A percentile compares a stretch with the other conserved stretches of the same genome.
Evolutionary conservation across 2,888 invertebrate genomes (phyloP).

Genomic region (Sinopyrophorus schimmeli): DNA sequence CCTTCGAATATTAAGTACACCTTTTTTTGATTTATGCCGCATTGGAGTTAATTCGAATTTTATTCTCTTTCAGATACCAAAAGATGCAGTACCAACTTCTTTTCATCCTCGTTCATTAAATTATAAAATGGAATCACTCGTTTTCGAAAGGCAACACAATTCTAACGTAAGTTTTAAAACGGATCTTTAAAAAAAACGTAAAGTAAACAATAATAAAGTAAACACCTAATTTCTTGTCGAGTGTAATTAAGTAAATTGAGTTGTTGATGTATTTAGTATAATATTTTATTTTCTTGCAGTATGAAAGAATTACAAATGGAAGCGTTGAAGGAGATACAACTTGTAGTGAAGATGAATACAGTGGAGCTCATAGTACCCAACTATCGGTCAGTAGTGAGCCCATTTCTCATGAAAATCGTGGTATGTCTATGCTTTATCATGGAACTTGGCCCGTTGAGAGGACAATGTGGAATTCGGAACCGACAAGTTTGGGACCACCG

Average conservation of each 20-base stretch:
- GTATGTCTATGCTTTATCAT: constrained; percentile 58
- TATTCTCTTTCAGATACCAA: constrained; percentile 13
- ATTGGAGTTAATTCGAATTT: not conserved
- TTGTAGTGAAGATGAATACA: constrained; percentile 49
- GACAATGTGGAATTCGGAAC: constrained; percentile 54
- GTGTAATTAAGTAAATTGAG: too few relatives aligned
- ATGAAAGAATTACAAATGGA: constrained; percentile 22
- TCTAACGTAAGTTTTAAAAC: constrained; percentile 17
- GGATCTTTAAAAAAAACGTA: too few relatives aligned
- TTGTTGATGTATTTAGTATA: too few relatives aligned
- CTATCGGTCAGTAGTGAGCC: constrained; percentile 53
- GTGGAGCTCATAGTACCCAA: constrained; percentile 42
- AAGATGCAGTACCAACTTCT: constrained; percentile 20
- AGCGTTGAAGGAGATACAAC: constrained; percentile 26
- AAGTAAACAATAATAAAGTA: too few relatives aligned
- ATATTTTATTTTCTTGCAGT: constrained; percentile 21
- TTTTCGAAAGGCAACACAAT: constrained; percentile 40
- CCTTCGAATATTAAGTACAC: too few relatives aligned
- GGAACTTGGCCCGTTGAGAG: constrained; percentile 67
- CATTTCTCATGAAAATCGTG: constrained; percentile 37
- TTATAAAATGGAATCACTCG: constrained; percentile 49
- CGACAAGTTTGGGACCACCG: constrained; percentile 39
- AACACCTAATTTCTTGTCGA: too few relatives aligned
- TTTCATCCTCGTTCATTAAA: constrained; percentile 41
- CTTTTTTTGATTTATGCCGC: too few relatives aligned